A percentile compares a stretch with the other conserved stretches of the same genome.
Conservation (phyloP, 64 coral and sea anemone genomes). For the Dendronephthya gigantea region DNA sequence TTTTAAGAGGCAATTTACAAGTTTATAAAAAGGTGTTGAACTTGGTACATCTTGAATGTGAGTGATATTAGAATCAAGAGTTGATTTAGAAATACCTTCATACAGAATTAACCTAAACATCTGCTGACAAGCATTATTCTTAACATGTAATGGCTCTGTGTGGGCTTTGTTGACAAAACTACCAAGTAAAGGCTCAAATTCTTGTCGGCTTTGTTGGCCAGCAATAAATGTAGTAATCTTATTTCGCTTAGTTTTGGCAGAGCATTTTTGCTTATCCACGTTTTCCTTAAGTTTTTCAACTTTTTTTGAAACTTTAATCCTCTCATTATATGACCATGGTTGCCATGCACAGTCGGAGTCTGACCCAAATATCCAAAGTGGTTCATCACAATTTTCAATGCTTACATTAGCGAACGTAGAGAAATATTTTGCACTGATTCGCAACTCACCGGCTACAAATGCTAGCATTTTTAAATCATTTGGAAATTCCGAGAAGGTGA, state of each 20-base stretch:
- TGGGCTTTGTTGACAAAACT: background rate
- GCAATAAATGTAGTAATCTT: background rate
- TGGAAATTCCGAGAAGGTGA: slow-evolving; percentile 10
- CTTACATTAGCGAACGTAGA: background rate
- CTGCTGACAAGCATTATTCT: slow-evolving; percentile 2
- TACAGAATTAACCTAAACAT: background rate
- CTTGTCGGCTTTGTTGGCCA: background rate
- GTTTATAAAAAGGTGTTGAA: background rate
- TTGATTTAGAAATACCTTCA: background rate
- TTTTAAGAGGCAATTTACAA: background rate
- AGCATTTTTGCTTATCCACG: background rate
- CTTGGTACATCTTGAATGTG: background rate
- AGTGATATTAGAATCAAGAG: background rate
- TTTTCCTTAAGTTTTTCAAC: background rate
- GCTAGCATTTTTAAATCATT: background rate
- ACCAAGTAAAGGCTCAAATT: slow-evolving; percentile 1
- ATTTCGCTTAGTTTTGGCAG: background rate
- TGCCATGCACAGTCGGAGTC: background rate
- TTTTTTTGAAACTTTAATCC: background rate
- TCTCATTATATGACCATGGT: background rate
- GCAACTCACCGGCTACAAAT: background rate
- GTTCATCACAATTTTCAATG: background rate
- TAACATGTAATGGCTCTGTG: background rate
- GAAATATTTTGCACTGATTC: background rate
- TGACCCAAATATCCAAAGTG: background rate